These are phyloP conservation scores for Aphelocoma coerulescens DNA, from an alignment of 2,113 vertebrate genomes.

Conservation along the genomic window DNA sequence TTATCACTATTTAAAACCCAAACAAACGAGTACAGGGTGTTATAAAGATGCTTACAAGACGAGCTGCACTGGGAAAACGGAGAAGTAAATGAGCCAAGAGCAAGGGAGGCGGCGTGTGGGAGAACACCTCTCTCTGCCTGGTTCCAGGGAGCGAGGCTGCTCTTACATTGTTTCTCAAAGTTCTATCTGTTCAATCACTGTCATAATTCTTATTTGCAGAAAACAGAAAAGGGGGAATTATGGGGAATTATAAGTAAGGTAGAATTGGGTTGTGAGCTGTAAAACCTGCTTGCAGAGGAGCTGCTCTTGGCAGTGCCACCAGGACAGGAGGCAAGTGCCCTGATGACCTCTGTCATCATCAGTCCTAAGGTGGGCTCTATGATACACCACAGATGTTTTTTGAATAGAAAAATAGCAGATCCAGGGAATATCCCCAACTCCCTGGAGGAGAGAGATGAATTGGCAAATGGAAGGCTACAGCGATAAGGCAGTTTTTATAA, in stretches of 20 bases:
- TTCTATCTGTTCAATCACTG: no score
- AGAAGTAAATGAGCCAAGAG: background rate
- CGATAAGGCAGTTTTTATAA: constrained; percentile 69
- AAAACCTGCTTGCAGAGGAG: no score
- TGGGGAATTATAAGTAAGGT: no score
- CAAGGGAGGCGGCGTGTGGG: rapidly evolving
- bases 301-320: background rate
- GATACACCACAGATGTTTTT: background rate
- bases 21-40: background rate
- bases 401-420: background rate
- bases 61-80: background rate
- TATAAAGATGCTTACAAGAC: background rate
- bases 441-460: constrained; percentile 14
- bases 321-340: background rate
- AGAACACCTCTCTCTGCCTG: rapidly evolving
- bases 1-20: constrained; percentile 43
- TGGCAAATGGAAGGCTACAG: constrained; percentile 46
- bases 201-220: no score
- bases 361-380: background rate
- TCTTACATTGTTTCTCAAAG: no score
- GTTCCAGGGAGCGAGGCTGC: rapidly evolving
- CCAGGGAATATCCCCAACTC: background rate
- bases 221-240: no score
- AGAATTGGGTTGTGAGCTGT: no score
- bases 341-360: background rate